Conservation (phyloP, 2,888 invertebrate genomes). For the Calliopum simillimum region DNA sequence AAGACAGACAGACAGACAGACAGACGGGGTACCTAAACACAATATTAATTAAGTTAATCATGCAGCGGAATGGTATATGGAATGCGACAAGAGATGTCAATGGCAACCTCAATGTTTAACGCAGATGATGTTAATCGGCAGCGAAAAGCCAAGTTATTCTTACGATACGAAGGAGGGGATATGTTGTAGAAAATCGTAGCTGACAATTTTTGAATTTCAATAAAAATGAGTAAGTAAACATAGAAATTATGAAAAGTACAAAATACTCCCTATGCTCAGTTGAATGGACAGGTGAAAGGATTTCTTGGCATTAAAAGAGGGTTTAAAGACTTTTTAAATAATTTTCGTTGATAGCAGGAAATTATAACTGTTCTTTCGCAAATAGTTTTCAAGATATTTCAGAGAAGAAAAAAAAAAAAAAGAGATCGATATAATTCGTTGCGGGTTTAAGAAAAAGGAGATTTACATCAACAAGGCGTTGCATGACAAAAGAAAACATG, state of each 20-base stretch:
- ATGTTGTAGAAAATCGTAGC: not conserved
- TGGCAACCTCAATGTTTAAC: not conserved
- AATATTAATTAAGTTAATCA: constrained; percentile 23
- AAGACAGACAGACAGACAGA: constrained; percentile 5
- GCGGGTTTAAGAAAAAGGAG: too few relatives aligned
- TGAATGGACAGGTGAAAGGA: too few relatives aligned
- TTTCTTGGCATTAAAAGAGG: too few relatives aligned
- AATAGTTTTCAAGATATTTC: not conserved
- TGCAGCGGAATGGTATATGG: constrained; percentile 19
- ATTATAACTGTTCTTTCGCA: not conserved
- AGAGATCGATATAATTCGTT: too few relatives aligned
- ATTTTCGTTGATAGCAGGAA: not conserved
- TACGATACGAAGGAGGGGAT: too few relatives aligned
- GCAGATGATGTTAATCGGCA: too few relatives aligned
- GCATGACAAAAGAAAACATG: too few relatives aligned
- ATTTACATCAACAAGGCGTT: too few relatives aligned
- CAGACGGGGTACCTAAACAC: constrained; percentile 5
- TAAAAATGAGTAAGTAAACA: constrained; percentile 3
- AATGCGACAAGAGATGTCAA: constrained; percentile 23
- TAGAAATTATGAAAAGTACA: not conserved
- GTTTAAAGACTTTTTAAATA: too few relatives aligned
- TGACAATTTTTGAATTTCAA: constrained; percentile 22
- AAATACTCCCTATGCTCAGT: too few relatives aligned
- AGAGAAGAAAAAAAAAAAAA: too few relatives aligned
- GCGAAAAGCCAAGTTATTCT: too few relatives aligned